Conservation (phyloP, 2,888 invertebrate species). For the Drosophila colorata region DNA sequence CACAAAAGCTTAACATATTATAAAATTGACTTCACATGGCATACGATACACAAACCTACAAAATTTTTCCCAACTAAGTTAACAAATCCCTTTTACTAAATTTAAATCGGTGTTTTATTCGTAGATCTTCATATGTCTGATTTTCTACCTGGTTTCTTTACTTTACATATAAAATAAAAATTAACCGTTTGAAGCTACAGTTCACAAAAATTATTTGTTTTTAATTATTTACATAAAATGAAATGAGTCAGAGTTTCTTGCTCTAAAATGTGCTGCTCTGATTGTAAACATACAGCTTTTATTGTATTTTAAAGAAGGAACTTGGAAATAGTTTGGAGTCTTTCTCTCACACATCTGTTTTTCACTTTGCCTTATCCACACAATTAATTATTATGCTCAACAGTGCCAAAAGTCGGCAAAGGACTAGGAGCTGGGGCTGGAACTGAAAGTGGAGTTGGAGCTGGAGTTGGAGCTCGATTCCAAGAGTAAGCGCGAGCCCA, state of each 20-base stretch:
- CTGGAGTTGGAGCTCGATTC: slow-evolving; percentile 4
- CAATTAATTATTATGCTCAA: slow-evolving; percentile 77
- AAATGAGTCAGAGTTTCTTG: not conserved
- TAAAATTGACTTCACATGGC: no score
- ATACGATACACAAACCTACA: no score
- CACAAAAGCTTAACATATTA: no score
- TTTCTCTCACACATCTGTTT: slow-evolving; percentile 22
- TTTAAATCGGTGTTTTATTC: no score
- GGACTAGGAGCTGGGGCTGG: slow-evolving; percentile 20
- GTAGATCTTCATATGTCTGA: no score
- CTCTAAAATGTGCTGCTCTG: not conserved
- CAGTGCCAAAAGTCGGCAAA: slow-evolving; percentile 58
- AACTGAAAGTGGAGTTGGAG: not conserved
- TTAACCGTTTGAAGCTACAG: no score
- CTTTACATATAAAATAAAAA: no score
- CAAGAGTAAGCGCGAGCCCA: slow-evolving; percentile 10
- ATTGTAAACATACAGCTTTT: slow-evolving; percentile 7
- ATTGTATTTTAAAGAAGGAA: slow-evolving; percentile 1
- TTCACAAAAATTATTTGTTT: no score
- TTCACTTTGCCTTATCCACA: slow-evolving; percentile 51
- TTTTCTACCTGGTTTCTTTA: no score
- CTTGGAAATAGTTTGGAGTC: slow-evolving; percentile 13
- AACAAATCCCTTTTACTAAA: no score
- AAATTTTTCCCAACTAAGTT: no score
- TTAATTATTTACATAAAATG: not conserved